Evolutionary conservation across 1,140 invertebrate species (phyloP).

Genomic region (Saccostrea glomerata): DNA sequence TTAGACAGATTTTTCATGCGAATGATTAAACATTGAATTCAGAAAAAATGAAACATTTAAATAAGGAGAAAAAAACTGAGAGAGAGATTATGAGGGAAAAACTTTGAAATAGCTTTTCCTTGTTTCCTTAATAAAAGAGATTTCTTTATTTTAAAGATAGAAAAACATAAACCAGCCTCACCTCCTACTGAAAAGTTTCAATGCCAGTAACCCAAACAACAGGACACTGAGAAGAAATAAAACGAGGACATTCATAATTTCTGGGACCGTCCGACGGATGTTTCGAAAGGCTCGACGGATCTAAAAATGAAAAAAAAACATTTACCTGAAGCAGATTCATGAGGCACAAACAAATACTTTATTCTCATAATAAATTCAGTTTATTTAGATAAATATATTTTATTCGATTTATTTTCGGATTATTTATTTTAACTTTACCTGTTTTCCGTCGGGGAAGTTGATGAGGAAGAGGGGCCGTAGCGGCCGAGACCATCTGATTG

Average conservation of each 20-base stretch:
- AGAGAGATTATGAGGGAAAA: too few species aligned
- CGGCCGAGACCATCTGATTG: slow-evolving; percentile 79
- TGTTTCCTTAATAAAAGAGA: too few species aligned
- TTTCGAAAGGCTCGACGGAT: slow-evolving; percentile 81
- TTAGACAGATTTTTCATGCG: too few species aligned
- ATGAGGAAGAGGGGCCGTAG: slow-evolving; percentile 81
- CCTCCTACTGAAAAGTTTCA: slow-evolving; percentile 79
- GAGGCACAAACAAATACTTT: not conserved
- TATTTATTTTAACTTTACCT: slow-evolving; percentile 69
- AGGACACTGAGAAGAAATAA: slow-evolving; percentile 80
- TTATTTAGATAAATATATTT: not conserved
- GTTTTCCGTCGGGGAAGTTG: slow-evolving; percentile 81
- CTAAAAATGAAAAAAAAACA: slow-evolving; percentile 61
- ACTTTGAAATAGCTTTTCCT: too few species aligned
- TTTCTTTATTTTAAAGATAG: too few species aligned
- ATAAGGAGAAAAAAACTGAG: too few species aligned
- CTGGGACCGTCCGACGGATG: slow-evolving; percentile 81
- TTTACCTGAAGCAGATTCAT: not conserved
- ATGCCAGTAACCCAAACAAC: slow-evolving; percentile 80
- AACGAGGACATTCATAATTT: slow-evolving; percentile 81
- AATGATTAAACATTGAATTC: too few species aligned
- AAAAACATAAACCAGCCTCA: slow-evolving; percentile 30
- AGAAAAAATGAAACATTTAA: too few species aligned
- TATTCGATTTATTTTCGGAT: not conserved
- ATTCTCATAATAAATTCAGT: not conserved